Conservation (phyloP, 2,797 vertebrate species). For the Capromys pilorides region DNA sequence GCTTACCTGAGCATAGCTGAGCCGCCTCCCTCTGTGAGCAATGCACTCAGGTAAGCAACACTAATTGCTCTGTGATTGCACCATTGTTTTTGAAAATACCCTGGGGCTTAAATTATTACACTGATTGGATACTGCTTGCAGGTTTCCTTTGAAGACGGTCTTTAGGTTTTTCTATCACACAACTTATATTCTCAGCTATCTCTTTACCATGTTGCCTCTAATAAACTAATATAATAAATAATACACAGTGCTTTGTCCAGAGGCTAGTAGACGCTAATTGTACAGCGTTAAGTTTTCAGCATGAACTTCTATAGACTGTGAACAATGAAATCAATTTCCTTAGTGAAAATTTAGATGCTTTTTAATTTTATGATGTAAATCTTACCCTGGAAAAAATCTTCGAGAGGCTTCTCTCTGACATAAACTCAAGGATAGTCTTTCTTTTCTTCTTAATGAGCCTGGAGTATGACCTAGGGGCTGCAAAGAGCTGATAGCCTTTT, state of each 20-base stretch:
- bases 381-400: neutral
- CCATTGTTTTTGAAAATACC: neutral
- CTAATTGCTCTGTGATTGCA: neutral
- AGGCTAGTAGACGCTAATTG: neutral
- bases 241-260: neutral
- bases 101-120: neutral
- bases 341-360: neutral
- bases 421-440: neutral
- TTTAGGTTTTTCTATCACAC: neutral
- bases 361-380: neutral
- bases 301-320: neutral
- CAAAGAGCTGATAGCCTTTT: neutral
- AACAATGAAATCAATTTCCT: neutral
- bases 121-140: neutral
- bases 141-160: neutral
- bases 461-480: neutral
- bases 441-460: neutral
- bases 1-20: neutral
- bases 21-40: neutral
- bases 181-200: neutral
- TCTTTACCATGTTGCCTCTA: neutral
- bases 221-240: neutral
- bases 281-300: neutral
- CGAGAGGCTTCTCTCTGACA: neutral
- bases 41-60: neutral